Percentiles rank a stretch among this genome's conserved stretches.
These are phyloP conservation scores for Channa striata DNA, from an alignment of 2,797 vertebrate genomes.

Conservation along the genomic window DNA sequence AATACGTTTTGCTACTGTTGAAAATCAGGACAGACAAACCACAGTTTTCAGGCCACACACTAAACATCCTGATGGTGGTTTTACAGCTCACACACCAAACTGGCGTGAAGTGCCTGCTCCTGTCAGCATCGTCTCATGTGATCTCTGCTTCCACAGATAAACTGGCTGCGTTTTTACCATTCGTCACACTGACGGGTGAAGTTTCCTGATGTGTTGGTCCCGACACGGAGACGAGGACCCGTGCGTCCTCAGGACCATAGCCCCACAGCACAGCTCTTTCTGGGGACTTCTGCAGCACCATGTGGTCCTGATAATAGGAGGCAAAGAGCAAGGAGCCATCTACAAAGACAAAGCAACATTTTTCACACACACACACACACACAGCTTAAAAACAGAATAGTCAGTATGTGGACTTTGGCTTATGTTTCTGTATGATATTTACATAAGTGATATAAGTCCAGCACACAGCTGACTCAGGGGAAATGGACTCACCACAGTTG, in stretches of 20 bases:
- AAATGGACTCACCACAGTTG: conserved; percentile 36
- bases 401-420: not conserved
- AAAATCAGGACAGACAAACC: not conserved
- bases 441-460: no score
- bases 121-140: not conserved
- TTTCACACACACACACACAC: no score
- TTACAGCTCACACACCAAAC: not conserved
- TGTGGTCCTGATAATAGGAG: conserved; percentile 88
- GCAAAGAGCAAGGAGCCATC: conserved; percentile 83
- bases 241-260: conserved; percentile 70
- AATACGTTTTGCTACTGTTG: no score
- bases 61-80: no score
- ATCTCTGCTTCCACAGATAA: not conserved
- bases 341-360: conserved; percentile 12
- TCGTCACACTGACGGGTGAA: conserved; percentile 36
- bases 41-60: not conserved
- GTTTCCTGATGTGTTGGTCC: conserved; percentile 54
- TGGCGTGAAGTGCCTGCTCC: not conserved
- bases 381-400: no score
- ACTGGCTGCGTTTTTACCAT: conserved; percentile 64
- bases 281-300: conserved; percentile 92
- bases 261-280: conserved; percentile 90
- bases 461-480: not conserved
- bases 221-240: conserved; percentile 77
- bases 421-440: no score